phyloP scores from a whole-genome alignment of 1,140 invertebrate species.

The Dendroctonus ponderosae region DNA sequence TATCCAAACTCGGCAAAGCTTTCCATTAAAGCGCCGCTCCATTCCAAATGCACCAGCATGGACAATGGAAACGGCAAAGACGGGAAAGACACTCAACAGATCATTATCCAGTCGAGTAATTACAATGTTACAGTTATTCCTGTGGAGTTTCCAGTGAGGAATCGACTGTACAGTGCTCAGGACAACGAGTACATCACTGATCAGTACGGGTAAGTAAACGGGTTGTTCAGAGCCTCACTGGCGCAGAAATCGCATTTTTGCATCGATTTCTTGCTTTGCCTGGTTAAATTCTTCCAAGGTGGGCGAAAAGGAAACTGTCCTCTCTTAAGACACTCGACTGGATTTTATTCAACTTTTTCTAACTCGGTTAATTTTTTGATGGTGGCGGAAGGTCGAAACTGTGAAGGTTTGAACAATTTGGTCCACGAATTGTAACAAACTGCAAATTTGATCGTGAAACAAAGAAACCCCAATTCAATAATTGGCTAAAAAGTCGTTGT shows the following conservation, averaged over 20 bases:
- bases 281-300: too few species aligned
- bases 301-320: not conserved
- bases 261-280: too few species aligned
- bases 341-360: not conserved
- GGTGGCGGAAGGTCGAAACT: too few species aligned
- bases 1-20: not conserved
- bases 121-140: conserved; percentile 45
- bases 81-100: conserved; percentile 39
- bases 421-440: too few species aligned
- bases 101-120: conserved; percentile 39
- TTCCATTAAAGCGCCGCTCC: conserved; percentile 3
- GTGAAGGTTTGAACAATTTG: too few species aligned
- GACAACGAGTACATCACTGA: conserved; percentile 42
- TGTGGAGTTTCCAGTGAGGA: conserved; percentile 39
- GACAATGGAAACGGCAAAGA: conserved; percentile 23
- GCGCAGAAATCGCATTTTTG: too few species aligned
- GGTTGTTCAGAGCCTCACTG: too few species aligned
- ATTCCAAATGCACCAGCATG: conserved; percentile 2
- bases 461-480: too few species aligned
- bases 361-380: too few species aligned
- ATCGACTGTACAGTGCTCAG: conserved; percentile 39
- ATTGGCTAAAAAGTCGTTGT: too few species aligned
- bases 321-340: not conserved
- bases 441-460: too few species aligned
- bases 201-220: conserved; percentile 39